Evolutionary conservation across 2,888 invertebrate genomes (phyloP).

Genomic region (Empis livida): DNA sequence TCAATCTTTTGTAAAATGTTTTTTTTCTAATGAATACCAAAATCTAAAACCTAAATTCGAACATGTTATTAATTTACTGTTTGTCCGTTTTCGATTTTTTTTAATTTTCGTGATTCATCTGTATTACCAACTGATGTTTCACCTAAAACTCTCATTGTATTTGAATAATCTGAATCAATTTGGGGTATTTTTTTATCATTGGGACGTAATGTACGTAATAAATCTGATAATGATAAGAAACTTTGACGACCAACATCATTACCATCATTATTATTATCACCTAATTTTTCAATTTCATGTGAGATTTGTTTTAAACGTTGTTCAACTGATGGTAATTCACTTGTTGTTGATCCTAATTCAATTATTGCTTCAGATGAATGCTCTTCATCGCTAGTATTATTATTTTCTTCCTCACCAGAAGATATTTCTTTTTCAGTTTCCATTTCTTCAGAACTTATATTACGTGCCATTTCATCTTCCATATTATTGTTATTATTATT

Average conservation of each 20-base stretch:
- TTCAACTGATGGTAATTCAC: slow-evolving; percentile 30
- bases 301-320: slow-evolving; percentile 32
- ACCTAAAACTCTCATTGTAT: slow-evolving; percentile 35
- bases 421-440: slow-evolving; percentile 8
- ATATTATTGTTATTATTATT: background rate
- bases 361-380: slow-evolving; percentile 1
- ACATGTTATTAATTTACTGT: slow-evolving; percentile 1
- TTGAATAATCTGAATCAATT: slow-evolving; percentile 36
- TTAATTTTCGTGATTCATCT: slow-evolving; percentile 9
- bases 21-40: too few relatives aligned
- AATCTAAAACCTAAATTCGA: too few relatives aligned
- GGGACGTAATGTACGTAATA: slow-evolving; percentile 33
- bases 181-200: slow-evolving; percentile 35
- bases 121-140: slow-evolving; percentile 21
- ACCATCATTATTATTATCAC: slow-evolving; percentile 21
- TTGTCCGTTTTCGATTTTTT: slow-evolving; percentile 3
- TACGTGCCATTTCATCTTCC: background rate
- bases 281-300: slow-evolving; percentile 31
- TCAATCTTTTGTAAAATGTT: too few relatives aligned
- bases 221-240: slow-evolving; percentile 33
- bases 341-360: slow-evolving; percentile 13
- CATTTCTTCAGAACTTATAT: slow-evolving; percentile 9
- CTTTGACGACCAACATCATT: slow-evolving; percentile 29
- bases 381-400: slow-evolving; percentile 5
- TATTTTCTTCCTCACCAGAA: slow-evolving; percentile 1